phyloP scores from a whole-genome alignment of 2,113 vertebrate species.

The Choloepus hoffmanni region DNA sequence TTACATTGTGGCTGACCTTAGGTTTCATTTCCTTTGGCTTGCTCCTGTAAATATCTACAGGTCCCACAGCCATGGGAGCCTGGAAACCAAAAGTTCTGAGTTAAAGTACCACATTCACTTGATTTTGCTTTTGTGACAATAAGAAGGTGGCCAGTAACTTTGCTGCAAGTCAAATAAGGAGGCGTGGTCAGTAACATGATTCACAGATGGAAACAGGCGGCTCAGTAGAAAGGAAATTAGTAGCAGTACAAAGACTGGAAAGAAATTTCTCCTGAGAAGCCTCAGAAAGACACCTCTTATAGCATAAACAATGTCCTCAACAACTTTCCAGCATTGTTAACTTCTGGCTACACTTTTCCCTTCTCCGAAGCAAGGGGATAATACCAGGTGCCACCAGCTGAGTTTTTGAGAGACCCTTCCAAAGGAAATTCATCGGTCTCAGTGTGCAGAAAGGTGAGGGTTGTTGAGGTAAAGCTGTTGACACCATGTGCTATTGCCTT shows the following conservation, averaged over 20 bases:
- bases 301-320: fast-evolving
- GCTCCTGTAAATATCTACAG: not conserved
- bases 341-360: not conserved
- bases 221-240: not conserved
- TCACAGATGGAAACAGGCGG: not conserved
- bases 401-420: not conserved
- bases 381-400: not conserved
- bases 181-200: not conserved
- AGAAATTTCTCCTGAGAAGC: not conserved
- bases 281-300: not conserved
- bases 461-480: not conserved
- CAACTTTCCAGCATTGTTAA: fast-evolving
- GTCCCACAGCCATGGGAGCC: not conserved
- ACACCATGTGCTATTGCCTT: not conserved
- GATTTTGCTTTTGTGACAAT: not conserved
- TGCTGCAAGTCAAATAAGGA: not conserved
- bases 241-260: not conserved
- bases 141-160: not conserved
- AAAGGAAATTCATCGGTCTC: no score
- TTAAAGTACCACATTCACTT: not conserved
- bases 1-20: not conserved
- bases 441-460: not conserved
- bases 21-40: not conserved
- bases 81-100: not conserved
- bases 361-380: not conserved